These are phyloP conservation scores for Lacerta bilineata DNA, from an alignment of 2,797 vertebrate species.

Conservation along the genomic window DNA sequence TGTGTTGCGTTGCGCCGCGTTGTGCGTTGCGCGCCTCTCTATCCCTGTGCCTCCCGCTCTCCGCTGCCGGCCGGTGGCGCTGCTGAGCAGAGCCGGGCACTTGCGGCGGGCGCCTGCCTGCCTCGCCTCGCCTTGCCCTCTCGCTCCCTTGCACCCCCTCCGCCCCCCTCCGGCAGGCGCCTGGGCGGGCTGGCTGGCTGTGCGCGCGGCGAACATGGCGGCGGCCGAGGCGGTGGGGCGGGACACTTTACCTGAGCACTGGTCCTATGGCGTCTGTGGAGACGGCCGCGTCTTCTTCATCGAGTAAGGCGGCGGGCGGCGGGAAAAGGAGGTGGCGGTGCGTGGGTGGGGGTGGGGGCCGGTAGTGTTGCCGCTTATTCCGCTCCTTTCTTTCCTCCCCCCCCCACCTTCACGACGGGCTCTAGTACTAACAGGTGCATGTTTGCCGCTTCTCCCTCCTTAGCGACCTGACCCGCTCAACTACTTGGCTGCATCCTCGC, in stretches of 20 bases:
- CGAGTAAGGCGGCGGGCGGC: conserved; percentile 83
- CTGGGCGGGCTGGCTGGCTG: conserved; percentile 72
- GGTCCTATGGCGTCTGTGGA: conserved; percentile 95
- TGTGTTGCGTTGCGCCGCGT: neutral
- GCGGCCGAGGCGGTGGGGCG: conserved; percentile 91
- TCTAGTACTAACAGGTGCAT: conserved; percentile 91
- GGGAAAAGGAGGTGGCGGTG: conserved; percentile 2
- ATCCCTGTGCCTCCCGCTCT: conserved; percentile 21
- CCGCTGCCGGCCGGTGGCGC: conserved; percentile 55
- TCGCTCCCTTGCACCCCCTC: conserved; percentile 43
- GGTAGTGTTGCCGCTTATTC: neutral
- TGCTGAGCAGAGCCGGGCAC: conserved; percentile 58
- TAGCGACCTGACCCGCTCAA: conserved; percentile 91
- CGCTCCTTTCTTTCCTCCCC: neutral
- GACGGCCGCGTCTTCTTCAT: conserved; percentile 98
- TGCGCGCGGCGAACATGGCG: conserved; percentile 85
- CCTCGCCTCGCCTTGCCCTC: conserved; percentile 23
- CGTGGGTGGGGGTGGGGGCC: conserved; percentile 35
- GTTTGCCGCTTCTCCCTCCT: conserved; percentile 64
- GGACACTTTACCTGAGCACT: conserved; percentile 94
- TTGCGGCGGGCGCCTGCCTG: conserved; percentile 25
- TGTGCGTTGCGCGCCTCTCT: neutral
- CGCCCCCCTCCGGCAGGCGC: neutral
- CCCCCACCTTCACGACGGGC: conserved; percentile 24
- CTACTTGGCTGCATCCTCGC: conserved; percentile 96